Percentiles rank a stretch among this genome's conserved stretches.
phyloP scores from a whole-genome alignment of 1,140 invertebrate genomes.

The Drosophila pallidifrons region DNA sequence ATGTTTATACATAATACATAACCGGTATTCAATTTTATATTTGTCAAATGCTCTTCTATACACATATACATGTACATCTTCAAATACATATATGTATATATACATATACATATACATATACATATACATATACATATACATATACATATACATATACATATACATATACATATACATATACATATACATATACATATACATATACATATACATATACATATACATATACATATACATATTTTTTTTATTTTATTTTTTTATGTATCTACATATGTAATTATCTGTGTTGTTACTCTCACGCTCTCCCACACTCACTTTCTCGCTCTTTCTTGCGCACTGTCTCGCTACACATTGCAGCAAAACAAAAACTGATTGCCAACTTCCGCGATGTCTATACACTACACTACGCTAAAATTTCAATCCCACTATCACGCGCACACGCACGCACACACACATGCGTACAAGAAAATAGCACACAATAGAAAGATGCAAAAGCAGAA shows the following conservation, averaged over 20 bases:
- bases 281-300: no score
- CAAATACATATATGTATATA: no score
- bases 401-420: conserved; percentile 1
- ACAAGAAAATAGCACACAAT: conserved; percentile 8
- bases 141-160: background rate
- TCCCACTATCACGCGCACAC: conserved; percentile 1
- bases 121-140: background rate
- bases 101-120: no score
- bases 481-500: conserved; percentile 13
- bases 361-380: background rate
- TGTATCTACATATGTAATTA: background rate
- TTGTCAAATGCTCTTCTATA: no score
- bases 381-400: background rate
- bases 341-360: background rate
- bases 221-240: background rate
- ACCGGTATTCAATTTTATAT: no score
- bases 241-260: no score
- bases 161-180: background rate
- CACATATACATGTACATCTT: no score
- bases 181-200: no score
- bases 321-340: no score
- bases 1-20: no score
- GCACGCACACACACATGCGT: conserved; percentile 23
- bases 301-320: no score
- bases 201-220: no score